Evolutionary conservation across 1,140 invertebrate genomes (phyloP), one percentile per base, ranked within the genome.

Genomic region (Oppia nitens): DNA sequence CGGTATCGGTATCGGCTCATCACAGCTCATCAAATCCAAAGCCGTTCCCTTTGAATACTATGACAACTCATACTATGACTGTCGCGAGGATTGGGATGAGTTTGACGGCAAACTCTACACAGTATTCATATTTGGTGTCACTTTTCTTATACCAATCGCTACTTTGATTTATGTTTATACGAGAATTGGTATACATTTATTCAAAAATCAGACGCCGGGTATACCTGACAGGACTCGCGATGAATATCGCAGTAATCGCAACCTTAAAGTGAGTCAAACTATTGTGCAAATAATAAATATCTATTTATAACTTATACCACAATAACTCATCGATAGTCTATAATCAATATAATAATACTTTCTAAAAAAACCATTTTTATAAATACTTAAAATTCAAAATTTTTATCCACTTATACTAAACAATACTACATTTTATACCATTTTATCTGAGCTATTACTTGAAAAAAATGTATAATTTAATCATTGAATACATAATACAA

Each of bases 181-280:
- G 3, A 68, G 71, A 27, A 71, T 73, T 12, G 69, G 68, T 1
- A 67, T 64, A 52, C 68, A 68, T 56, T 65, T 74, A 63, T 77
- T 75, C 72, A 2, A 4, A 11, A 65, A 70, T 21, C 72, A 68
- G 2, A 64, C 73, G 1, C 77, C 77, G 4, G 77, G 77, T 23
- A 76, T 77, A 57, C 72, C 72, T 0, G 71, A 78, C 59, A 66
- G 69, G 3, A 65, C 63, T 9, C 57, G 77, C 47, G 77, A 78
- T 62, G 64, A 68, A 32, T 67, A 68, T 23, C 73, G 47, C 17
- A 24, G 48, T 2, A 65, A 68, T 52, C 71, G 73, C 0, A 77
- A 77, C 63, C 68, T 70, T 50, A 78, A 77, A 71, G 76, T 78
- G 67, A 64, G 54, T 50, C n/a, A n/a, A n/a, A n/a, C n/a, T n/a